These are phyloP conservation scores for Noctua comes DNA, from an alignment of 2,888 invertebrate species.

Conservation along the genomic window DNA sequence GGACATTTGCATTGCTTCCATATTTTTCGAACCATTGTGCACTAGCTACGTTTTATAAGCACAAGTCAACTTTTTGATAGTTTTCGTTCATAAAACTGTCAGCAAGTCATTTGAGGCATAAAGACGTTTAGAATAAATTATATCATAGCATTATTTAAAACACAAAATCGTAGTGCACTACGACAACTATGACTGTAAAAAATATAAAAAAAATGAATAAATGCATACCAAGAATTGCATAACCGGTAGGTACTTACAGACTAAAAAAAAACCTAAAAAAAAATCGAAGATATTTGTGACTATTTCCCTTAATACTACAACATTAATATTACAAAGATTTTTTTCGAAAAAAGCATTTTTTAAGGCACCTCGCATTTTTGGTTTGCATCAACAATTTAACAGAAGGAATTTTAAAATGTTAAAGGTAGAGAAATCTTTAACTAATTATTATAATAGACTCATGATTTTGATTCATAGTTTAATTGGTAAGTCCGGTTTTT, in stretches of 20 bases:
- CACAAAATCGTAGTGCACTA: constrained; percentile 40
- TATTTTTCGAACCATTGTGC: no score
- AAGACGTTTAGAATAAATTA: not conserved
- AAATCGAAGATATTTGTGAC: constrained; percentile 77
- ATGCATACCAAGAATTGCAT: constrained; percentile 66
- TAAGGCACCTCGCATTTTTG: constrained; percentile 88
- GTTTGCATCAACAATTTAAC: constrained; percentile 73
- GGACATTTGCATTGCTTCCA: no score
- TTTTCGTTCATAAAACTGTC: constrained; percentile 1
- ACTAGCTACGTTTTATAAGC: not conserved
- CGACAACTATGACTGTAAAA: constrained; percentile 63
- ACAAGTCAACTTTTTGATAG: not conserved
- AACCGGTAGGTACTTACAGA: constrained; percentile 61
- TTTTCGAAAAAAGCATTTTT: constrained; percentile 71
- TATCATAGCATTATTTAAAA: constrained; percentile 40
- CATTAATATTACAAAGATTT: constrained; percentile 62
- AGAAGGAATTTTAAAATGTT: constrained; percentile 63
- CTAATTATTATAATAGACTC: constrained; percentile 58
- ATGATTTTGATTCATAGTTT: constrained; percentile 52
- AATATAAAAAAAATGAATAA: constrained; percentile 61
- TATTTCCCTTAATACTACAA: constrained; percentile 76
- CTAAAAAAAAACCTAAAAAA: constrained; percentile 67
- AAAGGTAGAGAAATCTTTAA: constrained; percentile 62
- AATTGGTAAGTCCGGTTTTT: constrained; percentile 30
- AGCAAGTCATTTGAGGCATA: not conserved